A percentile compares a stretch with the other conserved stretches of the same genome.
These are phyloP conservation scores for Atherinomorus stipes DNA, from an alignment of 2,113 vertebrate genomes.

Conservation along the genomic window DNA sequence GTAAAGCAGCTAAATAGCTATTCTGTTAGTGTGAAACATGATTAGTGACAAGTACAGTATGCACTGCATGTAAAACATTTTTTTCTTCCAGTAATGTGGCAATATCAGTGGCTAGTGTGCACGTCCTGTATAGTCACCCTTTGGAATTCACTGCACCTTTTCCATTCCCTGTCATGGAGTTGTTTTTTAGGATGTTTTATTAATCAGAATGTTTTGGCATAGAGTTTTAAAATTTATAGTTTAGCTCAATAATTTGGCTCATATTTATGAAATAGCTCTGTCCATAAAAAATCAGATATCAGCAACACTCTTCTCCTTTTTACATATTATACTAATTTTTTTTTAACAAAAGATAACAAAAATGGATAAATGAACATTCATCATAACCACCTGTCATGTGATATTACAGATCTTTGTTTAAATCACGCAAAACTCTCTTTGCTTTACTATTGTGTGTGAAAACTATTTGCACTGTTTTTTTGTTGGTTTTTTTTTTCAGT, in stretches of 20 bases:
- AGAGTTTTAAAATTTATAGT: background rate
- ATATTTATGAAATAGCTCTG: background rate
- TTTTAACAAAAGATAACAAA: too few relatives aligned
- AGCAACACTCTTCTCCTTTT: background rate
- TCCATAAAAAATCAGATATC: background rate
- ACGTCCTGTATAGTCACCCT: background rate
- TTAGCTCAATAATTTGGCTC: background rate
- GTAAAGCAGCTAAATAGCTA: constrained; percentile 19
- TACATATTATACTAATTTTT: background rate
- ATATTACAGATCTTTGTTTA: too few relatives aligned
- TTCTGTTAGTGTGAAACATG: constrained; percentile 8
- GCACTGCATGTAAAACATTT: background rate
- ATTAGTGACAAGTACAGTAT: background rate
- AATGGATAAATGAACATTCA: too few relatives aligned
- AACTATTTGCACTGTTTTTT: background rate
- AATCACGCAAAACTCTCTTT: background rate
- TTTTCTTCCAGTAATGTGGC: background rate
- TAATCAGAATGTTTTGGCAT: constrained; percentile 3
- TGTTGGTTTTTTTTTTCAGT: background rate
- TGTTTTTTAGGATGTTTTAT: background rate
- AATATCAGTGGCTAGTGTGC: background rate
- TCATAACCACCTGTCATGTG: too few relatives aligned
- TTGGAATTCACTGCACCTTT: background rate
- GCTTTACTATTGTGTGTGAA: background rate
- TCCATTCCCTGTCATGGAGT: background rate